A percentile compares a stretch with the other conserved stretches of the same genome.
These are phyloP conservation scores for Acleris cristana DNA, from an alignment of 2,888 invertebrate genomes.

Conservation along the genomic window DNA sequence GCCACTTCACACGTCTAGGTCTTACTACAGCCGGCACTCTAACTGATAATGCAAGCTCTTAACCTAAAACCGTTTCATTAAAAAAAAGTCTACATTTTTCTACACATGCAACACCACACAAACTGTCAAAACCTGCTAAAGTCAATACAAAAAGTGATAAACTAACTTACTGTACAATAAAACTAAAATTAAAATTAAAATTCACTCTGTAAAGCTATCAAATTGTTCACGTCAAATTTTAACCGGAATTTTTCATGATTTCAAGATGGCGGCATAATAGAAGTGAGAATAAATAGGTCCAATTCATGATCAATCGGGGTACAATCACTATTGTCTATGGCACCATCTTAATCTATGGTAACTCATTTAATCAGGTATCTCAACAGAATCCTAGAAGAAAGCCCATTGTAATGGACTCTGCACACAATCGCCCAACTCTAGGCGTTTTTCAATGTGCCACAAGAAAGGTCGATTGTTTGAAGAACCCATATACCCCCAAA, in stretches of 20 bases:
- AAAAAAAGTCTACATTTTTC: conserved; percentile 41
- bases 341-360: conserved; percentile 81
- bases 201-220: conserved; percentile 37
- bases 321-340: conserved; percentile 68
- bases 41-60: conserved; percentile 28
- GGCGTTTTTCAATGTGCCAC: neutral
- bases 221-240: conserved; percentile 29
- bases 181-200: conserved; percentile 40
- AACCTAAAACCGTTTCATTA: conserved; percentile 35
- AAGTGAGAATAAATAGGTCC: conserved; percentile 37
- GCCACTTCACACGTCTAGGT: conserved; percentile 62
- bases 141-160: conserved; percentile 42
- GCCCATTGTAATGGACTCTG: conserved; percentile 11
- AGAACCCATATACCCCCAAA: conserved; percentile 41
- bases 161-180: conserved; percentile 54
- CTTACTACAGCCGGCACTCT: conserved; percentile 39
- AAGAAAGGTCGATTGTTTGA: conserved; percentile 2
- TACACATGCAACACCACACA: conserved; percentile 46
- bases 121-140: conserved; percentile 40
- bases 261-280: conserved; percentile 31
- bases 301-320: conserved; percentile 39
- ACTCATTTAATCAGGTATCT: conserved; percentile 72
- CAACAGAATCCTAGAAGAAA: conserved; percentile 32
- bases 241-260: conserved; percentile 21
- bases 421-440: neutral